A percentile compares a stretch with the other conserved stretches of the same genome.
Conservation (phyloP, 2,888 invertebrate genomes). For the Ormia ochracea region DNA sequence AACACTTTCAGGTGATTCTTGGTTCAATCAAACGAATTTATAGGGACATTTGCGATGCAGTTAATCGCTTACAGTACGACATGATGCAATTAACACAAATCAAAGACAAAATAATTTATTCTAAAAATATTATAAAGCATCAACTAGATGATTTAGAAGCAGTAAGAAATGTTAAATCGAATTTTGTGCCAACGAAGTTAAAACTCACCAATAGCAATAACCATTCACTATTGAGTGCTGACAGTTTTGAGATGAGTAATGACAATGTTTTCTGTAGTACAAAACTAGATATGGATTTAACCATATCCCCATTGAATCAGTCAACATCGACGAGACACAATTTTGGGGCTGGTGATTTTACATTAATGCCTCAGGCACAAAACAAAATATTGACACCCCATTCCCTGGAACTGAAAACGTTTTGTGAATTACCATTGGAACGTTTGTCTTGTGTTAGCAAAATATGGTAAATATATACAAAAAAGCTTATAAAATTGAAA, state of each 20-base stretch:
- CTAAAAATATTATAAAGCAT: slow-evolving; percentile 71
- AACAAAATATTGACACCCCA: slow-evolving; percentile 68
- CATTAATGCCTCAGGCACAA: slow-evolving; percentile 57
- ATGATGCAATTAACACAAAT: slow-evolving; percentile 73
- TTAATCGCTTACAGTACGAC: slow-evolving; percentile 74
- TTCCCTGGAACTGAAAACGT: slow-evolving; percentile 70
- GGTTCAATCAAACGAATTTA: slow-evolving; percentile 73
- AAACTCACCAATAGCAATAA: slow-evolving; percentile 65
- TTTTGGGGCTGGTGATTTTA: slow-evolving; percentile 57
- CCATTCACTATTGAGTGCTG: slow-evolving; percentile 60
- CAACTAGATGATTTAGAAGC: slow-evolving; percentile 70
- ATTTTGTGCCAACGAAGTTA: slow-evolving; percentile 68
- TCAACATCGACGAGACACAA: slow-evolving; percentile 62
- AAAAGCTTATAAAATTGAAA: neutral
- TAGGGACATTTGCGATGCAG: slow-evolving; percentile 68
- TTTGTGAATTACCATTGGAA: slow-evolving; percentile 71
- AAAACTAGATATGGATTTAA: slow-evolving; percentile 73
- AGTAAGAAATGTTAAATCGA: slow-evolving; percentile 65
- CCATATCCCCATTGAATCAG: slow-evolving; percentile 64
- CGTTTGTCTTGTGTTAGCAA: slow-evolving; percentile 69
- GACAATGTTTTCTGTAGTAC: slow-evolving; percentile 74
- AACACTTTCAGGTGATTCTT: slow-evolving; percentile 66
- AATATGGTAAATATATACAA: slow-evolving; percentile 68
- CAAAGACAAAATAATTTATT: slow-evolving; percentile 75
- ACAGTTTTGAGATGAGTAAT: slow-evolving; percentile 65